A percentile compares a stretch with the other conserved stretches of the same genome.
Evolutionary conservation across 2,888 invertebrate species (phyloP).

Genomic region (Congeria kusceri): DNA sequence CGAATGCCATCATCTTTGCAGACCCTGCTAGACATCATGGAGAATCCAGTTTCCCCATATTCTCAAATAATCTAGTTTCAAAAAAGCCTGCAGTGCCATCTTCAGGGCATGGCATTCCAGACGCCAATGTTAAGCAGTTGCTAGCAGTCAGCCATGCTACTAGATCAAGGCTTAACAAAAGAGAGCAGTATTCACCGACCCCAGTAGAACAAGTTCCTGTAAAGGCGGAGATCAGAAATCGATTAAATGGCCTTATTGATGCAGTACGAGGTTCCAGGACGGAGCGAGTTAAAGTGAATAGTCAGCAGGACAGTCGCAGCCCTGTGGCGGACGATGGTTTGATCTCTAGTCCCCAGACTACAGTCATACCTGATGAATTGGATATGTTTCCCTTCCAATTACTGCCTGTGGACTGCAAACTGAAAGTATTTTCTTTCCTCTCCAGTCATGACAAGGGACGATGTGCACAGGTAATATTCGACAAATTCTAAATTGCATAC

Average conservation of each 20-base stretch:
- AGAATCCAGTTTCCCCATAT: constrained; percentile 69
- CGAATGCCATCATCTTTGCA: constrained; percentile 46
- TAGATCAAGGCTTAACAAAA: background rate
- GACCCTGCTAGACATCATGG: constrained; percentile 42
- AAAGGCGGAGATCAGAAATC: background rate
- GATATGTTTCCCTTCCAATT: constrained; percentile 77
- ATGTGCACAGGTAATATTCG: constrained; percentile 54
- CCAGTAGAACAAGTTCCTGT: constrained; percentile 24
- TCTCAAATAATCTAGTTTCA: constrained; percentile 55
- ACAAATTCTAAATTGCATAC: too few relatives aligned
- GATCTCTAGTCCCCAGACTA: background rate
- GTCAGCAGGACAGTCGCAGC: background rate
- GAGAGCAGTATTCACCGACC: constrained; percentile 20
- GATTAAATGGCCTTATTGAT: background rate
- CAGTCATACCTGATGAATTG: background rate
- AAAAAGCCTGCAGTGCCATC: constrained; percentile 40
- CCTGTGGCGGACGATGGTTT: background rate
- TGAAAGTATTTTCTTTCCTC: constrained; percentile 82
- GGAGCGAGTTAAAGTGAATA: background rate
- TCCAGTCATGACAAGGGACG: constrained; percentile 78
- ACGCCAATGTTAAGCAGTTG: constrained; percentile 25
- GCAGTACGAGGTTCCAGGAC: background rate
- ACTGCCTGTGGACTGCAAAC: constrained; percentile 80
- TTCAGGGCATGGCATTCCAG: constrained; percentile 37
- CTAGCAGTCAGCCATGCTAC: constrained; percentile 7